Conservation (phyloP, 1,140 invertebrate genomes). For the Sminthurinus signatus region DNA sequence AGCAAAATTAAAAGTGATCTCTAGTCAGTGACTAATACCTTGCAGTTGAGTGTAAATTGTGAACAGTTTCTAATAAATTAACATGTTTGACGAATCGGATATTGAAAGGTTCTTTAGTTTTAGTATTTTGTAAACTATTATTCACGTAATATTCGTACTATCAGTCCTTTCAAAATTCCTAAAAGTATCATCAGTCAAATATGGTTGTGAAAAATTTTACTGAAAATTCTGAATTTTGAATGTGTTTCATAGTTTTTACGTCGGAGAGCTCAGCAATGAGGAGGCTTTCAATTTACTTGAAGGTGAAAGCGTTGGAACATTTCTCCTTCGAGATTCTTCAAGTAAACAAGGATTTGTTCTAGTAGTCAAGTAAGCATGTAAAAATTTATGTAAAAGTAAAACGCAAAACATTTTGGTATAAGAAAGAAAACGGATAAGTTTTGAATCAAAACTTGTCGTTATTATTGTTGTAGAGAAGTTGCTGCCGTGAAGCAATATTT, state of each 20-base stretch:
- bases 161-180: no score
- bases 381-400: not conserved
- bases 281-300: slow-evolving; percentile 17
- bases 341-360: slow-evolving; percentile 28
- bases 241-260: not conserved
- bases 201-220: not conserved
- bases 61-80: no score
- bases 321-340: slow-evolving; percentile 29
- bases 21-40: no score
- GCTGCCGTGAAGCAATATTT: slow-evolving; percentile 7
- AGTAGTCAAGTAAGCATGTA: slow-evolving; percentile 32
- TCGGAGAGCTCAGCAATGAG: slow-evolving; percentile 4
- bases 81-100: no score
- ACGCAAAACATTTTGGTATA: not conserved
- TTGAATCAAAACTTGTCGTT: not conserved
- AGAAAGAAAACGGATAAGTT: not conserved
- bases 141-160: no score
- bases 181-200: not conserved
- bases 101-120: no score
- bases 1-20: no score
- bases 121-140: no score
- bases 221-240: not conserved
- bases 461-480: not conserved
- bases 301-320: slow-evolving; percentile 24
- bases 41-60: no score